Evolutionary conservation across 2,888 invertebrate genomes (phyloP).

Genomic region (Napeogenes inachia): DNA sequence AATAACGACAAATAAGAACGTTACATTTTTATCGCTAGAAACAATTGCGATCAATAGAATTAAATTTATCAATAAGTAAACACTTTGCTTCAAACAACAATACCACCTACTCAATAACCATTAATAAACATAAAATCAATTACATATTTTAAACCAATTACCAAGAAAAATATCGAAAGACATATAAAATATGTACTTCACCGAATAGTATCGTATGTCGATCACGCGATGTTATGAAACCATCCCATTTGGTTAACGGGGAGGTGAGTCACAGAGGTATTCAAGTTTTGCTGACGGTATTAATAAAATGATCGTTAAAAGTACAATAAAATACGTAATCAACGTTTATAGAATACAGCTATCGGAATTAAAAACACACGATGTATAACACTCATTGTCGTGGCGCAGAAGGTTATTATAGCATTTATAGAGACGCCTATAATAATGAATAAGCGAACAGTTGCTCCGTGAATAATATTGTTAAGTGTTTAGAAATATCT

Average conservation of each 20-base stretch:
- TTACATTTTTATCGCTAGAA: too few species aligned
- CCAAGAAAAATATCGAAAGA: slow-evolving; percentile 5
- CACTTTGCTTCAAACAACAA: background rate
- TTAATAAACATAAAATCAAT: slow-evolving; percentile 1
- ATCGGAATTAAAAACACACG: background rate
- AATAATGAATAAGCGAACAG: too few species aligned
- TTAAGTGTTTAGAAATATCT: too few species aligned
- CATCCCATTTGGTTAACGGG: slow-evolving; percentile 26
- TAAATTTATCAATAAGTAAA: background rate
- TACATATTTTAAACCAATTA: slow-evolving; percentile 4
- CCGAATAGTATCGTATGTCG: slow-evolving; percentile 32
- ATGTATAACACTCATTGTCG: background rate
- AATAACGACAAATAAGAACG: too few species aligned
- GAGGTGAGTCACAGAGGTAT: slow-evolving; percentile 21
- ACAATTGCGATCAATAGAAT: too few species aligned
- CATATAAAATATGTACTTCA: slow-evolving; percentile 15
- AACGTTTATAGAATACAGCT: slow-evolving; percentile 6
- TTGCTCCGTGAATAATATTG: too few species aligned
- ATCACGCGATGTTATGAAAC: slow-evolving; percentile 35
- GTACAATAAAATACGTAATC: slow-evolving; percentile 12
- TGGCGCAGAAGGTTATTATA: background rate
- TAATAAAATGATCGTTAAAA: slow-evolving; percentile 9
- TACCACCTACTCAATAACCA: background rate
- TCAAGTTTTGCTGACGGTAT: slow-evolving; percentile 17
- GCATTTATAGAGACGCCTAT: background rate